A percentile compares a stretch with the other conserved stretches of the same genome.
These are phyloP conservation scores for Paramormyrops hopkinsi DNA, from an alignment of 2,797 vertebrate genomes.

Conservation along the genomic window DNA sequence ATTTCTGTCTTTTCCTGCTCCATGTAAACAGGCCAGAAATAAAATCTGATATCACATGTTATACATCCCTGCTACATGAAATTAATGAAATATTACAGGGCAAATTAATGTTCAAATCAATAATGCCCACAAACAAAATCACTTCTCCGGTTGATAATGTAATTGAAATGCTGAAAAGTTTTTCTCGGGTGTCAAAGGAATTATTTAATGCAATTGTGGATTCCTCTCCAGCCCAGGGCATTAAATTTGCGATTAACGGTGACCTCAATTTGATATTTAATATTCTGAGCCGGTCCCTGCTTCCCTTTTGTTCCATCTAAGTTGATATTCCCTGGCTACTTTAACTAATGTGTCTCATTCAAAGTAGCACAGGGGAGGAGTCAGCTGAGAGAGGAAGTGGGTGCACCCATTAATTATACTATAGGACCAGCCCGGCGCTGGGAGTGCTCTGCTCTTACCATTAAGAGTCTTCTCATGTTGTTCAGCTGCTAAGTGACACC, in stretches of 20 bases:
- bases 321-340: slow-evolving; percentile 13
- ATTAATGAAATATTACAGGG: background rate
- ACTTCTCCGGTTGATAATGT: background rate
- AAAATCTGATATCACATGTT: background rate
- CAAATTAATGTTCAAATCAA: background rate
- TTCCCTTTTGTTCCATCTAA: slow-evolving; percentile 1
- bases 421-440: background rate
- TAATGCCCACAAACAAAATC: background rate
- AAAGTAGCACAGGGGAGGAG: background rate
- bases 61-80: background rate
- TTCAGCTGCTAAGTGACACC: background rate
- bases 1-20: background rate
- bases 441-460: background rate
- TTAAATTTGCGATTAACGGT: slow-evolving; percentile 13
- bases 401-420: background rate
- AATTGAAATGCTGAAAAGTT: slow-evolving; percentile 6
- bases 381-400: background rate
- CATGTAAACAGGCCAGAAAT: background rate
- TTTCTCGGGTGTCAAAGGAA: background rate
- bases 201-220: background rate
- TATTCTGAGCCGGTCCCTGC: background rate
- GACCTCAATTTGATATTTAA: slow-evolving; percentile 17
- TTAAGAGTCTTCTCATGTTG: background rate
- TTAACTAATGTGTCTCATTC: background rate
- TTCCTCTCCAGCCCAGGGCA: background rate